phyloP scores from a whole-genome alignment of 2,888 invertebrate species.

The Apamea sordens region DNA sequence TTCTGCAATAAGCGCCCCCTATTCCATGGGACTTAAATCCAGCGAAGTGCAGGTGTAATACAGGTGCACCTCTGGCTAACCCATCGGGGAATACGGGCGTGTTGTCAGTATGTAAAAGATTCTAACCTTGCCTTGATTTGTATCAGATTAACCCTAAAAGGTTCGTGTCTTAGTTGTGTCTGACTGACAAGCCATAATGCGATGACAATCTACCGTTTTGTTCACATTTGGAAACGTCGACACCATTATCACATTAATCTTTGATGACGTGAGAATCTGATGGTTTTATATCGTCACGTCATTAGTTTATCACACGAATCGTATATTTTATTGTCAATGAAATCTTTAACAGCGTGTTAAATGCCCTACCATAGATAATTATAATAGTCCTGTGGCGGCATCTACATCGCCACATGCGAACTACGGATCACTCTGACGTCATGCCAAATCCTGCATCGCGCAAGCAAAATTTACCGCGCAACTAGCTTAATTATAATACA shows the following conservation, averaged over 20 bases:
- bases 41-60: too few relatives aligned
- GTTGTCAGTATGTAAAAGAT: too few relatives aligned
- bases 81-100: too few relatives aligned
- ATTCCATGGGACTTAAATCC: too few relatives aligned
- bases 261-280: constrained; percentile 3
- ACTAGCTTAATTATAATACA: too few relatives aligned
- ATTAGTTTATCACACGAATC: not conserved
- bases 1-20: not conserved
- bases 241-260: not conserved
- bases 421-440: too few relatives aligned
- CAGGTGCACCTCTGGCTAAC: too few relatives aligned
- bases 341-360: not conserved
- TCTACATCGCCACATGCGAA: too few relatives aligned
- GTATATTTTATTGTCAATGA: not conserved
- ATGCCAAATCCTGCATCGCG: too few relatives aligned
- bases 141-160: not conserved
- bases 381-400: not conserved
- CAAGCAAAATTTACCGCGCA: too few relatives aligned
- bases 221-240: not conserved
- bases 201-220: constrained; percentile 24
- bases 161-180: not conserved
- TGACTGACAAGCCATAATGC: constrained; percentile 45
- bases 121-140: not conserved
- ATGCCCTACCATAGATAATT: not conserved
- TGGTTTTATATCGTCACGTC: constrained; percentile 2